Evolutionary conservation across 2,113 vertebrate genomes (phyloP), one percentile per base, ranked within the genome.

Genomic region (Helogale parvula): DNA sequence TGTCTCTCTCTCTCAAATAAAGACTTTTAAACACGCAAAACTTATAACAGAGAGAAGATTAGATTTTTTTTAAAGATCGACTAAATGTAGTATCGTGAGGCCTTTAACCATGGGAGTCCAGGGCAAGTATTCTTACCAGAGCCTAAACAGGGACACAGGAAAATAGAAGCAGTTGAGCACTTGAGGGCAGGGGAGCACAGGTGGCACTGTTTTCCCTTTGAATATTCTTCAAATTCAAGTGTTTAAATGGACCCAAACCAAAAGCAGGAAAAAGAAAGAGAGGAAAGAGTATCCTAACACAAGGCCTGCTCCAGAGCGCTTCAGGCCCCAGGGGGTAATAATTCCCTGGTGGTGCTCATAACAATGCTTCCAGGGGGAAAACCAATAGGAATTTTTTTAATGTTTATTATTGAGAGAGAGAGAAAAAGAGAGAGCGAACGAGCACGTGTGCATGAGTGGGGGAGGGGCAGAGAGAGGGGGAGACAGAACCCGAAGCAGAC

Each of bases 191-290:
- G 54, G 31, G 16, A 95, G 94, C n/a, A 35, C 1, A 81, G n/a
- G 7, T 27, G 19, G 11, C 38, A 88, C 76, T 81, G 12, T 82
- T 94, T 27, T 41, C 21, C 57, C 31, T 57, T 60, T 69, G n/a
- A 96, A 79, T 79, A 86, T 92, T 88, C n/a, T 82, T 96, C 52
- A 68, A n/a, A 90, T 74, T 86, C 85, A 88, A 76, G 19, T 16
- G 91, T 90, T 76, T 63, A 92, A 76, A 38, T 54, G 33, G 50
- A 69, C 95, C 89, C 29, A 82, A 93, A 45, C 25, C 3, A 50
- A 88, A 96, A 92, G 35, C 19, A 71, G 27, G 63, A 65, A 88
- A 83, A 35, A 9, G 57, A 66, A 79, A 23, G 9, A 29, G 25
- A 84, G 33, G 27, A 41, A 83, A 74, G 54, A 52, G 13, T 14